Evolutionary conservation across 1,140 invertebrate genomes (phyloP).

Genomic region (Psilanteris sp.): DNA sequence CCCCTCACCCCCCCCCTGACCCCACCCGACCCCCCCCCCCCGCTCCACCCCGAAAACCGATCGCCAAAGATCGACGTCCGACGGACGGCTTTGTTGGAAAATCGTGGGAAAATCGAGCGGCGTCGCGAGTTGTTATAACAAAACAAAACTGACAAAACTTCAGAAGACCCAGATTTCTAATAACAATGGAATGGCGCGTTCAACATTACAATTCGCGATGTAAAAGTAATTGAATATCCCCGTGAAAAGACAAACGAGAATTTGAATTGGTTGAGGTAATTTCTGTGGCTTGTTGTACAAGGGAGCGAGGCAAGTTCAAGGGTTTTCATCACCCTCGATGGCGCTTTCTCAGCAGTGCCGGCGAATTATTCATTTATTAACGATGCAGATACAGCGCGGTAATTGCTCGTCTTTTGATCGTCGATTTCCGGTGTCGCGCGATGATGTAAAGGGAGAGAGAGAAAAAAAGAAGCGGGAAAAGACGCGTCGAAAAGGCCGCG

Average conservation of each 20-base stretch:
- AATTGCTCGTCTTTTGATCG: slow-evolving; percentile 62
- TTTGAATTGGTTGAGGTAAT: slow-evolving; percentile 51
- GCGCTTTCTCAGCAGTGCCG: slow-evolving; percentile 50
- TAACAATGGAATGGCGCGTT: slow-evolving; percentile 37
- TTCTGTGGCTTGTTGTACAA: slow-evolving; percentile 42
- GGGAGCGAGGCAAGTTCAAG: slow-evolving; percentile 51
- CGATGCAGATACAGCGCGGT: slow-evolving; percentile 59
- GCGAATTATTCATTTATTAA: slow-evolving; percentile 66
- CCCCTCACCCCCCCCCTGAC: no score
- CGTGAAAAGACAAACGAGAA: slow-evolving; percentile 51
- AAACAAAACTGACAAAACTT: slow-evolving; percentile 25
- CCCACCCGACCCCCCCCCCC: no score
- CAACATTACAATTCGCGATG: slow-evolving; percentile 38
- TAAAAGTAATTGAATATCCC: slow-evolving; percentile 52
- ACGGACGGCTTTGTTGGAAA: no score
- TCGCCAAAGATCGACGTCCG: no score
- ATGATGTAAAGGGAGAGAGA: slow-evolving; percentile 29
- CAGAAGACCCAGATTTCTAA: slow-evolving; percentile 43
- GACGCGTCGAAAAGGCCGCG: slow-evolving; percentile 3
- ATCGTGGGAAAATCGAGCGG: no score
- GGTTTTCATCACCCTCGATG: slow-evolving; percentile 55
- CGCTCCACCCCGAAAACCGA: no score
- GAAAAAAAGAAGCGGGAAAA: background rate
- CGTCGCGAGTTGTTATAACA: no score
- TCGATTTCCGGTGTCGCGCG: slow-evolving; percentile 55